Evolutionary conservation across 2,888 invertebrate genomes (phyloP), one percentile per base, ranked within the genome.

Genomic region (Aquatica leii): DNA sequence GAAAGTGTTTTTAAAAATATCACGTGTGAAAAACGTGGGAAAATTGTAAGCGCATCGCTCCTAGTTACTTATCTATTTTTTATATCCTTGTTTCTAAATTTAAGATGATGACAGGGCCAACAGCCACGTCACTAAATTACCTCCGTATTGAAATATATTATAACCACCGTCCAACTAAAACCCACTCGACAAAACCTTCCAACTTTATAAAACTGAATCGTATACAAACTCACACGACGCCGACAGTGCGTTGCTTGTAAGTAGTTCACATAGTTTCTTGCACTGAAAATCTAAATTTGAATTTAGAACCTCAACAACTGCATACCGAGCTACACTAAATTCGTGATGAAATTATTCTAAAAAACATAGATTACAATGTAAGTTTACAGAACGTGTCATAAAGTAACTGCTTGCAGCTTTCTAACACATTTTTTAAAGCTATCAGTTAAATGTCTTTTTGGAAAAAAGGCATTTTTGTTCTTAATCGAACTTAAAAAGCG

Each of bases 281-380:
- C 66, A 62, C 61, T 59, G 64, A 60, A 66, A 66, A 65, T 66
- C 66, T 69, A 69, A 70, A 68, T 69, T 66, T 62, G 67, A 62
- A 70, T 70, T 70, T 70, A 70, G 70, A 69, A 59, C 66, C 62
- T 53, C 52, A 67, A 56, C 62, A 50, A 57, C 60, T 41, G 46
- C 59, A 56, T 64, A 52, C 49, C 54, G 60, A 50, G 50, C 46
- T 40, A 35, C 59, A 59, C n/a, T 46, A 46, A 46, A 46, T 46
- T 18, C 46, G 46, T 46, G 46, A 49, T 48, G 18, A 12, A 34
- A 43, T 55, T 43, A 41, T 21, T 46, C 12, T 43, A 35, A 24
- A 4, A 24, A 24, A 24, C 24, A 24, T 24, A 24, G 6, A 11
- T 46, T 46, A 17, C 20, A 46, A 46, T 20, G 46, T 46, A 46